phyloP scores from a whole-genome alignment of 2,113 vertebrate species.

The Rhagologus leucostigma region DNA sequence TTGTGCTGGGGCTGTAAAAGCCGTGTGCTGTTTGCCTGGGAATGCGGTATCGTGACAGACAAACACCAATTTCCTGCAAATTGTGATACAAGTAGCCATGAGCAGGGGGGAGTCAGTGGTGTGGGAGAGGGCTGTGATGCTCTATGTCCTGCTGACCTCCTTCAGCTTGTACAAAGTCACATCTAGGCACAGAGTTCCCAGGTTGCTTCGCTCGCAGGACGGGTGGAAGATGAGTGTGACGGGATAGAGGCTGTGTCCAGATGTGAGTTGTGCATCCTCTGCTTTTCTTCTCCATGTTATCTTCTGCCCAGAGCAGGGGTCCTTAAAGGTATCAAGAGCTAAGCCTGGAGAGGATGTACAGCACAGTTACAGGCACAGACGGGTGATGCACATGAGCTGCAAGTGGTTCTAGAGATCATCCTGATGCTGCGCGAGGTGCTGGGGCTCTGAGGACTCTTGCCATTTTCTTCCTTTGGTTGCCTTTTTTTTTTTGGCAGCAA shows the following conservation, averaged over 20 bases:
- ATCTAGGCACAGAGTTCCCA: neutral
- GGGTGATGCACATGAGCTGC: neutral
- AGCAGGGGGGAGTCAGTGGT: neutral
- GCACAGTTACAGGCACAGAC: neutral
- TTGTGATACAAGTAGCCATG: neutral
- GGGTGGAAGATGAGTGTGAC: neutral
- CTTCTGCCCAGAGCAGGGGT: neutral
- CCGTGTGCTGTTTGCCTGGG: neutral
- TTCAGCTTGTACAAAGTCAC: neutral
- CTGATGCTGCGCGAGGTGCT: neutral
- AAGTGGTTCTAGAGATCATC: neutral
- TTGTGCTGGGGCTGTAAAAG: neutral
- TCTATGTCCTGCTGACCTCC: neutral
- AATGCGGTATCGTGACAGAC: neutral
- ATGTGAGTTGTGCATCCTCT: neutral
- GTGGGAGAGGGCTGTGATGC: neutral
- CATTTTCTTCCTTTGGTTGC: neutral
- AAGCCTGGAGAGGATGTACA: neutral
- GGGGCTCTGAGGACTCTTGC: neutral
- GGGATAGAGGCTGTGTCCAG: neutral
- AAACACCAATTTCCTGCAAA: neutral
- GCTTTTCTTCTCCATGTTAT: neutral
- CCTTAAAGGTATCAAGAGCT: neutral
- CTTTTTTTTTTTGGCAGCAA: neutral
- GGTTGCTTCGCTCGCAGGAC: fast-evolving